These are phyloP conservation scores for Campoplex capitator DNA, from an alignment of 2,888 invertebrate genomes.

Conservation along the genomic window DNA sequence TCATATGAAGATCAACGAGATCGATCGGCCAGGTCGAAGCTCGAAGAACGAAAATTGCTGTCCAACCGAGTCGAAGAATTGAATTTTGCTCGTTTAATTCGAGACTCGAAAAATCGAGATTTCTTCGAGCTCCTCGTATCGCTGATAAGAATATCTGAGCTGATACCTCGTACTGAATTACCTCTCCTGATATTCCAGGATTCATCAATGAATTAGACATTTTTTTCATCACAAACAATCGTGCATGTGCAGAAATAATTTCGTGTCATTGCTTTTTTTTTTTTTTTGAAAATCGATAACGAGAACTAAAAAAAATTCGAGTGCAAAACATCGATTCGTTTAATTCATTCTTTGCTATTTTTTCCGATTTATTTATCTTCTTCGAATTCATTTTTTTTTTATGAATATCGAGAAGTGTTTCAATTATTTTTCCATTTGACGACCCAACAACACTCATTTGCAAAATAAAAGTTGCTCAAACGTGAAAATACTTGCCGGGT, in stretches of 20 bases:
- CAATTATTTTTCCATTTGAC: too few species aligned
- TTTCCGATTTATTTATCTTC: too few species aligned
- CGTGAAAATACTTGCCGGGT: constrained; percentile 67
- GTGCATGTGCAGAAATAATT: neutral
- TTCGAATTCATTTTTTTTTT: too few species aligned
- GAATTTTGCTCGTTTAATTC: constrained; percentile 86
- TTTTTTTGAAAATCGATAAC: too few species aligned
- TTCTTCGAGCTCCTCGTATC: constrained; percentile 86
- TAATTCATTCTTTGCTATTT: too few species aligned
- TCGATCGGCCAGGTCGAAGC: constrained; percentile 87
- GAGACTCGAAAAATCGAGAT: constrained; percentile 86
- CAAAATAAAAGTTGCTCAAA: neutral
- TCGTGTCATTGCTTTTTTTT: neutral
- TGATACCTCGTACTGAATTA: constrained; percentile 86
- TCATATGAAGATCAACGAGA: constrained; percentile 77
- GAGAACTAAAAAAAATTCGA: too few species aligned
- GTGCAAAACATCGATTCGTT: too few species aligned
- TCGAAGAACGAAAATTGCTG: constrained; percentile 86
- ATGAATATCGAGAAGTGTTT: too few species aligned
- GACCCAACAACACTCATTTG: too few species aligned
- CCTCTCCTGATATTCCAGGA: constrained; percentile 65
- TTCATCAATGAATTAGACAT: neutral
- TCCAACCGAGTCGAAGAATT: constrained; percentile 87
- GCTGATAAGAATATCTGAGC: constrained; percentile 87
- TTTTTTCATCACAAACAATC: too few species aligned